Evolutionary conservation across 2,113 vertebrate genomes (phyloP), one percentile per base, ranked within the genome.

Genomic region (Entomyzon cyanotis): DNA sequence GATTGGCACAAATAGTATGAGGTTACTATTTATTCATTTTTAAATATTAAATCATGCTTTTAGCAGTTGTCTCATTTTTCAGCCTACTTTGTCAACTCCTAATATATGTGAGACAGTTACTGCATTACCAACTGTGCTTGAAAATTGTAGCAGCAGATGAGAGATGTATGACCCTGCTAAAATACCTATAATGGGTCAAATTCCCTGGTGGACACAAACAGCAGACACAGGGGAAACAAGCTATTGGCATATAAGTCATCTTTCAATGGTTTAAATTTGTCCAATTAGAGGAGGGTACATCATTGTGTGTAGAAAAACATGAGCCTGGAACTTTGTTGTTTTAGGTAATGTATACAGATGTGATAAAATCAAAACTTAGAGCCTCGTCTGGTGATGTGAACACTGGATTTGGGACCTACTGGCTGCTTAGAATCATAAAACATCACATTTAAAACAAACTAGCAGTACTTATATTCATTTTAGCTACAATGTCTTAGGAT

Each of bases 41-140:
- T 20, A 68, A 92, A 68, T 71, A 76, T 73, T 85, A 83, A 87
- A 68, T 73, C 24, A 47, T 60, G 44, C 3, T 68, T 87, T 90
- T 86, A 88, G 63, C n/a, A 15, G 23, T 80, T 95, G 71, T 85
- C 44, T 88, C 79, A 58, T 83, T 83, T 93, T 94, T 91, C 79
- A 77, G 16, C 68, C 77, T 77, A 15, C 41, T 77, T n/a, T 64
- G 55, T 39, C 76, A 89, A 25, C 31, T 68, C n/a, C 71, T 90
- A 80, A 52, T 76, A 20, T 24, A 73, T 25, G 19, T 41, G 33
- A 76, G 46, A 86, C n/a, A 70, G 46, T 80, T 83, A 46, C 0
- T 90, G 59, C 53, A 28, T 73, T 84, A 49, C 46, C n/a, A 93
- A 0, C 59, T 35, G 18, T 41, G 19, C 31, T 56, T 68, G 58